Conservation (phyloP, 2,888 invertebrate species). For the Leptodirus hochenwartii region DNA sequence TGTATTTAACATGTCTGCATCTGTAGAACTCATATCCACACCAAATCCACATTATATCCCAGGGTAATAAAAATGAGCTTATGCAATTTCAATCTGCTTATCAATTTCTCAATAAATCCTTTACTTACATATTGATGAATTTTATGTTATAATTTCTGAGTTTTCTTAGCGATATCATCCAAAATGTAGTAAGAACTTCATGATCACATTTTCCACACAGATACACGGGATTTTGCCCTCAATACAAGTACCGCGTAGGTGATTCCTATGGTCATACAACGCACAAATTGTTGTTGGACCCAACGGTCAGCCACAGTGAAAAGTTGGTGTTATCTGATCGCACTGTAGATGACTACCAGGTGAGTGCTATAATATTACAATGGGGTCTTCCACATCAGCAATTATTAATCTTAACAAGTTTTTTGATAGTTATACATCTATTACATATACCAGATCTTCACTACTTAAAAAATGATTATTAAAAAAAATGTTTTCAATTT, state of each 20-base stretch:
- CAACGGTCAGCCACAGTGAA: slow-evolving; percentile 52
- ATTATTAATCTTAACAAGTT: too few relatives aligned
- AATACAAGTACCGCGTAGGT: slow-evolving; percentile 53
- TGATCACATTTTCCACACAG: slow-evolving; percentile 30
- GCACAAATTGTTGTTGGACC: slow-evolving; percentile 56
- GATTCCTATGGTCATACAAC: slow-evolving; percentile 58
- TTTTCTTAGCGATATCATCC: too few relatives aligned
- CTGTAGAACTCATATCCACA: slow-evolving; percentile 34
- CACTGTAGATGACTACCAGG: slow-evolving; percentile 43
- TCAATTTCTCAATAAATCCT: too few relatives aligned
- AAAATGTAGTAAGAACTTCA: too few relatives aligned
- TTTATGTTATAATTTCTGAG: too few relatives aligned
- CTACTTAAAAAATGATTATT: too few relatives aligned
- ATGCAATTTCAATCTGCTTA: too few relatives aligned
- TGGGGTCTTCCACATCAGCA: neutral
- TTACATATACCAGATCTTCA: too few relatives aligned
- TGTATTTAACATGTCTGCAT: too few relatives aligned
- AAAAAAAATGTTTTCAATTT: too few relatives aligned
- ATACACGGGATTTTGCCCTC: slow-evolving; percentile 61
- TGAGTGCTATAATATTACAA: slow-evolving; percentile 18
- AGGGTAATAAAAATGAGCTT: too few relatives aligned
- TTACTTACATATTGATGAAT: too few relatives aligned
- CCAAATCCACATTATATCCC: slow-evolving; percentile 58
- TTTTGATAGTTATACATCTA: neutral
- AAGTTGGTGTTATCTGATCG: slow-evolving; percentile 47